Percentiles rank a stretch among this genome's conserved stretches.
Evolutionary conservation across 1,140 invertebrate genomes (phyloP).

Genomic region (Diorhabda sublineata): DNA sequence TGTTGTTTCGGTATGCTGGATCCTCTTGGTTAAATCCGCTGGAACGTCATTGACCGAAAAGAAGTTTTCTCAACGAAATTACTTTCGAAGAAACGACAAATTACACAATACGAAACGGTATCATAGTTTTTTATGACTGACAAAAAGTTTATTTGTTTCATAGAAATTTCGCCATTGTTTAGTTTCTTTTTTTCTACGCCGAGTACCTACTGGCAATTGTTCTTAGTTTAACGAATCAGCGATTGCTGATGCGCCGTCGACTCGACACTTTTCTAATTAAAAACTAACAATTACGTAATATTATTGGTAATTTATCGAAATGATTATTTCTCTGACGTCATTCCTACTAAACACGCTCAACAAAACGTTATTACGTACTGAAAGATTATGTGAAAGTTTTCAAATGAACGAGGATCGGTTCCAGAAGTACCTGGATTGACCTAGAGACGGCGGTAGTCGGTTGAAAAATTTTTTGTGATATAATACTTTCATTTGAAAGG

Average conservation of each 20-base stretch:
- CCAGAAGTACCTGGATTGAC: no score
- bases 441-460: no score
- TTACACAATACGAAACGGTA: not conserved
- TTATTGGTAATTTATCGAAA: no score
- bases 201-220: not conserved
- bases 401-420: no score
- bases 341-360: no score
- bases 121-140: not conserved
- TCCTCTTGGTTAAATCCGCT: not conserved
- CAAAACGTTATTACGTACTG: no score
- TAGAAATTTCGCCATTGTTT: not conserved
- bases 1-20: no score
- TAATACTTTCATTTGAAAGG: no score
- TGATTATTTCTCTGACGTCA: no score
- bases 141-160: conserved; percentile 3
- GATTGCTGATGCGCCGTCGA: not conserved
- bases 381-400: no score
- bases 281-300: no score
- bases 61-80: not conserved
- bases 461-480: no score
- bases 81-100: not conserved
- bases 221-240: conserved; percentile 1
- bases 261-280: not conserved
- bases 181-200: not conserved
- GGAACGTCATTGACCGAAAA: not conserved